Conservation (phyloP, 2,888 invertebrate species). For the Drosophila colorata region DNA sequence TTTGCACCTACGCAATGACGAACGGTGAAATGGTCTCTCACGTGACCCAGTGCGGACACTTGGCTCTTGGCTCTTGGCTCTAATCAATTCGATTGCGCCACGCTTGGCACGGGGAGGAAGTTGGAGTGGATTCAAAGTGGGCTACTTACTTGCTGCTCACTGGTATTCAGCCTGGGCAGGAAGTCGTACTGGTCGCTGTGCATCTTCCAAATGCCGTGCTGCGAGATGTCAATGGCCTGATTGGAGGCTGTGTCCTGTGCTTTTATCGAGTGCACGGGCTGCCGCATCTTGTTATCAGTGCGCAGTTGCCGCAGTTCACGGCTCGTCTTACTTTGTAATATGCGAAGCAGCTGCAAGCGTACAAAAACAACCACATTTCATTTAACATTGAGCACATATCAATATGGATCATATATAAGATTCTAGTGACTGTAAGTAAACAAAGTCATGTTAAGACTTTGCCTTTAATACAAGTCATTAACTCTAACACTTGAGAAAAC, state of each 20-base stretch:
- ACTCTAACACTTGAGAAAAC: too few species aligned
- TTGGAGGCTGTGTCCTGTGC: conserved; percentile 24
- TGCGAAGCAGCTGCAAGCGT: conserved; percentile 52
- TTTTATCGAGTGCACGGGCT: conserved; percentile 15
- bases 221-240: conserved; percentile 60
- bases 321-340: conserved; percentile 46
- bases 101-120: too few species aligned
- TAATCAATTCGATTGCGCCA: conserved; percentile 46
- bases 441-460: too few species aligned
- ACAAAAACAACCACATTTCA: not conserved
- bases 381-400: not conserved
- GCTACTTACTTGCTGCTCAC: conserved; percentile 30
- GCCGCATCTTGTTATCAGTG: conserved; percentile 43
- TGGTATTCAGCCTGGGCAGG: conserved; percentile 65
- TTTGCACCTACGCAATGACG: conserved; percentile 72
- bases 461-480: too few species aligned
- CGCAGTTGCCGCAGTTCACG: conserved; percentile 41
- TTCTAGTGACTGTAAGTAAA: too few species aligned
- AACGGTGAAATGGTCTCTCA: conserved; percentile 49
- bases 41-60: conserved; percentile 54
- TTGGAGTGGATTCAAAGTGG: not conserved
- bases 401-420: too few species aligned
- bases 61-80: conserved; percentile 22
- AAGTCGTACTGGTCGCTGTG: conserved; percentile 68
- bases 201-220: conserved; percentile 46